Evolutionary conservation across 2,113 vertebrate species (phyloP), one percentile per base, ranked within the genome.

Genomic region (Tilapia sparmanii): DNA sequence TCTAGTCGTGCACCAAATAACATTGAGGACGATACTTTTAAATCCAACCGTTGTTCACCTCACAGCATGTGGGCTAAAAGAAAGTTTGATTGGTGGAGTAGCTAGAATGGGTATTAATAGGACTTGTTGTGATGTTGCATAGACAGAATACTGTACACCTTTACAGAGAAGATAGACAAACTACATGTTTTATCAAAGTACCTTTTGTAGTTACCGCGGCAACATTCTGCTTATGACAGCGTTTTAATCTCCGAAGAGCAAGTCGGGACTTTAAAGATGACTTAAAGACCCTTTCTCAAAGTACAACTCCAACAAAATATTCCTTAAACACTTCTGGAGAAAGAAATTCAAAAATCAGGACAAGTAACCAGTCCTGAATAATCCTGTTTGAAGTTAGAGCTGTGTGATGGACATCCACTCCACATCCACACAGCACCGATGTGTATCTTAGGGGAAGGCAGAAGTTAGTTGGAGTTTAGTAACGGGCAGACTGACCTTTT

Each of bases 371-470:
- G 57, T 90, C 82, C 84, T 87, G 84, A 88, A 88, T 82, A 31
- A 84, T 85, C 83, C 33, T 38, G 42, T 87, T 83, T 93, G 71
- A 91, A 88, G 90, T 59, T 73, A 22, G 15, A 89, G 86, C 66
- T 63, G 82, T 2, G 5, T 91, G 86, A 85, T 52, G 68, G 83
- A 90, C 86, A 33, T 84, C 82, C 50, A 73, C 81, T 83, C 47
- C 52, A 66, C 33, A 66, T 2, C 33, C 61, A 66, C 71, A 87
- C 54, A 81, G 42, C 24, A 12, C 45, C 54, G 80, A 53, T 80
- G 59, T 18, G 31, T 55, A 61, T 90, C 81, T 88, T 6, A 57
- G 19, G 40, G 79, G 86, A 85, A 90, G 81, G 89, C 42, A 15
- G 5, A n/a, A 31, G 31, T 71, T 47, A 53, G 15, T 11, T n/a